Evolutionary conservation across 2,797 vertebrate species (phyloP).

Genomic region (Falco rusticolus): DNA sequence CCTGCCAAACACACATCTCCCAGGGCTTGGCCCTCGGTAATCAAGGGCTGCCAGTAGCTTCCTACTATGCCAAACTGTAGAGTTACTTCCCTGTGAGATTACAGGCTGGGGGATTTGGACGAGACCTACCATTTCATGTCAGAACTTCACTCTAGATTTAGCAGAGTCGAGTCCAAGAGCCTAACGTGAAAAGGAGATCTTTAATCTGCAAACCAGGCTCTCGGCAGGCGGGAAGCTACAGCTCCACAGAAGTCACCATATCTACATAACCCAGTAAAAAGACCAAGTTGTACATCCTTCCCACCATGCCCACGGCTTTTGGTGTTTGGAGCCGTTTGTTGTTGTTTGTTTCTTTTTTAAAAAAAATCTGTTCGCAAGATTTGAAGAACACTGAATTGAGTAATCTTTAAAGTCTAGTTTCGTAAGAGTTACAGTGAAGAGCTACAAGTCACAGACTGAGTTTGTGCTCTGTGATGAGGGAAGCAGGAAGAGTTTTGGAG

Average conservation of each 20-base stretch:
- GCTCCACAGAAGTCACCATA: not conserved
- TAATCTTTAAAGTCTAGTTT: not conserved
- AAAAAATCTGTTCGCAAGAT: not conserved
- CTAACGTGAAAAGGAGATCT: not conserved
- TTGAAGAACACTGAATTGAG: not conserved
- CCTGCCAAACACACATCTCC: not conserved
- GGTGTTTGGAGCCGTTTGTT: not conserved
- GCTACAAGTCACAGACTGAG: rapidly evolving
- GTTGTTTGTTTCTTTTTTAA: not conserved
- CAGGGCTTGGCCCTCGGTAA: not conserved
- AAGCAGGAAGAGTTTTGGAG: not conserved
- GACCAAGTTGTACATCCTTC: not conserved
- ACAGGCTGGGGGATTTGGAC: not conserved
- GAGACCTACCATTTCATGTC: not conserved
- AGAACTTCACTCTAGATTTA: not conserved
- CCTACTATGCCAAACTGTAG: not conserved
- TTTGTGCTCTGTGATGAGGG: not conserved
- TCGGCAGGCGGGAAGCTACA: not conserved
- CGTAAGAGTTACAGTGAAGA: not conserved
- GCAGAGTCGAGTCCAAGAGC: not conserved
- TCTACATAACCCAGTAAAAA: not conserved
- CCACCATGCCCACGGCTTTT: rapidly evolving
- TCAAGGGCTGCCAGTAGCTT: not conserved
- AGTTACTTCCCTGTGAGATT: not conserved
- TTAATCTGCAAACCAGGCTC: not conserved